A percentile compares a stretch with the other conserved stretches of the same genome.
Evolutionary conservation across 2,113 vertebrate species (phyloP).

Genomic region (Spizaetus ornatus): DNA sequence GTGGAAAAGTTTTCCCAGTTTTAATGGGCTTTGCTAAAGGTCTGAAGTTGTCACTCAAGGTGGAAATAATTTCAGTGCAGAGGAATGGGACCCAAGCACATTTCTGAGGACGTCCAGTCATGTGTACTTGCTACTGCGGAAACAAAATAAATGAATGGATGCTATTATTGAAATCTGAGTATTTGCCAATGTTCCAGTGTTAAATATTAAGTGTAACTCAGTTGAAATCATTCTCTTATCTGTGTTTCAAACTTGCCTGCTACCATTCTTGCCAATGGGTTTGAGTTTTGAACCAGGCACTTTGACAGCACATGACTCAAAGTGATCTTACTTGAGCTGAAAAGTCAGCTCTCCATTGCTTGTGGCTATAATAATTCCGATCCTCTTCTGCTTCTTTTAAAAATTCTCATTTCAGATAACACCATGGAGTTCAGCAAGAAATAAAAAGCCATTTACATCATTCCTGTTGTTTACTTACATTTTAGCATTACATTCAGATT

Average conservation of each 20-base stretch:
- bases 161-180: neutral
- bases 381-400: neutral
- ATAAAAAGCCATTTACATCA: neutral
- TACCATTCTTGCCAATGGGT: neutral
- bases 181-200: neutral
- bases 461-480: neutral
- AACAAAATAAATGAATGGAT: neutral
- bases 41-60: neutral
- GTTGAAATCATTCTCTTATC: neutral
- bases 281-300: neutral
- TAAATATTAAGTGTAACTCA: neutral
- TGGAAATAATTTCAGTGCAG: neutral
- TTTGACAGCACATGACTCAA: neutral
- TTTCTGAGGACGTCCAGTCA: neutral
- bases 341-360: neutral
- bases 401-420: neutral
- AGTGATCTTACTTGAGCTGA: neutral
- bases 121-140: neutral
- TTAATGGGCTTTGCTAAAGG: neutral
- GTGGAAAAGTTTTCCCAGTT: neutral
- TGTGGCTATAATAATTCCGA: neutral
- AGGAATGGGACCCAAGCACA: neutral
- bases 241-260: neutral
- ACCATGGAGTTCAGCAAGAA: neutral
- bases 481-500: neutral